Evolutionary conservation across 2,888 invertebrate species (phyloP).

Genomic region (Dusona sp.): DNA sequence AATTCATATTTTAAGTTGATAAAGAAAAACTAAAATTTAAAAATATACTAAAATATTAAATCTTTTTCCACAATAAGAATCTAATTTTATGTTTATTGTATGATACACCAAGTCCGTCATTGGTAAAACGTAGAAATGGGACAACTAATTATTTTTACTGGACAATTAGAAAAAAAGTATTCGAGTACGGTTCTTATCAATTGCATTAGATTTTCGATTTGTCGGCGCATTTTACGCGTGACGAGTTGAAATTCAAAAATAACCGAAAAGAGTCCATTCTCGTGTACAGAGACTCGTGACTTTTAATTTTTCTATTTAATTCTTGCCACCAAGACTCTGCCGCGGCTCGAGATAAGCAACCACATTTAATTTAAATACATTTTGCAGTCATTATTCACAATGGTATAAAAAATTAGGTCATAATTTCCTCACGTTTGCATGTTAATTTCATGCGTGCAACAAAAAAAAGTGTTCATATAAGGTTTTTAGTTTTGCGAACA

Average conservation of each 20-base stretch:
- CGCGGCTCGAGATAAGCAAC: no score
- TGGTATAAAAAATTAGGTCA: not conserved
- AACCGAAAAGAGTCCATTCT: not conserved
- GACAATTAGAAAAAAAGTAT: no score
- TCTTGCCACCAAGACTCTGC: no score
- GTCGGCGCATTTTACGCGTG: not conserved
- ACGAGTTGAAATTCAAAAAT: not conserved
- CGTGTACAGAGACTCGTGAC: not conserved
- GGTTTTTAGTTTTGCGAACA: no score
- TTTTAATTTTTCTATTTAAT: no score
- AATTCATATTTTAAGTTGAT: not conserved
- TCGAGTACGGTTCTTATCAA: no score
- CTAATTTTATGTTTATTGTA: no score
- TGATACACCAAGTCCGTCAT: no score
- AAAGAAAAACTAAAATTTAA: not conserved
- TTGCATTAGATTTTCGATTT: no score
- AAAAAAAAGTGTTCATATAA: not conserved
- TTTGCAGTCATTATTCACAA: not conserved
- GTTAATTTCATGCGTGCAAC: not conserved
- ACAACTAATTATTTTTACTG: no score
- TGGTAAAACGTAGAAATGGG: no score
- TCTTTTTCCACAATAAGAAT: not conserved
- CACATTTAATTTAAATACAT: not conserved
- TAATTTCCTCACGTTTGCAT: not conserved
- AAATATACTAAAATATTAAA: not conserved